phyloP scores from a whole-genome alignment of 2,113 vertebrate genomes.

The Marcusenius ussheri region DNA sequence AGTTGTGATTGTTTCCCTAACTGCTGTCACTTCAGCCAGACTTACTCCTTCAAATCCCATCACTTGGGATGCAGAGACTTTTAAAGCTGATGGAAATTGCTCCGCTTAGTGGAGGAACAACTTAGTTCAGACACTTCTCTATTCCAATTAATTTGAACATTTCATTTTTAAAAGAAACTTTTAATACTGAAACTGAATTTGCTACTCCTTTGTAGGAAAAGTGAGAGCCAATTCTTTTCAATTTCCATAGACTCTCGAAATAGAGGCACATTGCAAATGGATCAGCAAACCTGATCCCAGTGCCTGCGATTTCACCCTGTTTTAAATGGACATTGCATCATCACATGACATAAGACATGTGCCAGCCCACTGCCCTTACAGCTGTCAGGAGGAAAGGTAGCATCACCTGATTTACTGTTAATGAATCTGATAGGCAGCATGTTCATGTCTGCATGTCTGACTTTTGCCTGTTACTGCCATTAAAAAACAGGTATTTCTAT shows the following conservation, averaged over 20 bases:
- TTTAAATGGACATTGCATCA: not conserved
- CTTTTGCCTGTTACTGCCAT: not conserved
- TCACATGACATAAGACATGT: not conserved
- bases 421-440: not conserved
- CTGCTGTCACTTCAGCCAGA: slow-evolving; percentile 14
- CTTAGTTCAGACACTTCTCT: not conserved
- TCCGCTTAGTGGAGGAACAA: not conserved
- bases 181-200: not conserved
- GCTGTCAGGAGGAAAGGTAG: not conserved
- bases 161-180: not conserved
- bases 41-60: slow-evolving; percentile 14
- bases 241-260: not conserved
- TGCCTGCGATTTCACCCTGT: not conserved
- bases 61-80: not conserved
- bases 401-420: not conserved
- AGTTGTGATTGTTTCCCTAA: not conserved
- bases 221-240: slow-evolving; percentile 1
- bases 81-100: slow-evolving; percentile 8
- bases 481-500: not conserved
- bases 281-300: not conserved
- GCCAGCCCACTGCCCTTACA: not conserved
- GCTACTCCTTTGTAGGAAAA: not conserved
- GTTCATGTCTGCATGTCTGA: not conserved
- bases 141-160: slow-evolving; percentile 2
- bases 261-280: not conserved